Percentiles rank a stretch among this genome's conserved stretches.
Evolutionary conservation across 1,140 invertebrate species (phyloP).

Genomic region (Drosophila busckii): DNA sequence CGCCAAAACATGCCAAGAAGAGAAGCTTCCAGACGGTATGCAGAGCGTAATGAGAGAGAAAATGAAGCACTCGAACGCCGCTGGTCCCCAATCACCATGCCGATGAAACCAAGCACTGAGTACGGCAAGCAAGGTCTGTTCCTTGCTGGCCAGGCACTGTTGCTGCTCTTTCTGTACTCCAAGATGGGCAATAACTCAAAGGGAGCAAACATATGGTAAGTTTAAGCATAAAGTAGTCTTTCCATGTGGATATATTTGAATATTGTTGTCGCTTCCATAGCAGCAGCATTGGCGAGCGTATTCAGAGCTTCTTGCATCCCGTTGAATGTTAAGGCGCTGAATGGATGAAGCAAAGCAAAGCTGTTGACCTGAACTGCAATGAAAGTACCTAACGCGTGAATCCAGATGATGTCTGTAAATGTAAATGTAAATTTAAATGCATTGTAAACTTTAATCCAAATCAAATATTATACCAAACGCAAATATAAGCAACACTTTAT

Average conservation of each 20-base stretch:
- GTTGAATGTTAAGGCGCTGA: constrained; percentile 31
- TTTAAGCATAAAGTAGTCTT: not conserved
- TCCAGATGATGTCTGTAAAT: constrained; percentile 25
- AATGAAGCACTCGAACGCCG: no score
- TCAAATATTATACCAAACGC: constrained; percentile 37
- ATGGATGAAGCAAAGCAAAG: not conserved
- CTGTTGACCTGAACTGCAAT: constrained; percentile 9
- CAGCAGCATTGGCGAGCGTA: constrained; percentile 23
- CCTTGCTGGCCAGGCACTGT: constrained; percentile 34
- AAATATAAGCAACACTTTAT: constrained; percentile 52
- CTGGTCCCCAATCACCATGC: no score
- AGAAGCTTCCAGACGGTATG: no score
- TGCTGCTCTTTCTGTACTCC: constrained; percentile 41
- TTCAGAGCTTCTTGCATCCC: constrained; percentile 38
- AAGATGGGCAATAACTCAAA: constrained; percentile 38
- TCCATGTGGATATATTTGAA: not conserved
- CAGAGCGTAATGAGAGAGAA: no score
- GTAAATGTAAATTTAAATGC: no score
- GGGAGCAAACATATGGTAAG: constrained; percentile 38
- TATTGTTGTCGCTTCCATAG: not conserved
- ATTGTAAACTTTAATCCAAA: constrained; percentile 61
- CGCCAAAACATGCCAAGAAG: not conserved
- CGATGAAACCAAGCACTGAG: constrained; percentile 1
- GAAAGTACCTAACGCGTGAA: constrained; percentile 23
- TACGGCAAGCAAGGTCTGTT: constrained; percentile 39